Base-by-base conservation (phyloP, 2,113 vertebrate genomes). In the Zapornia atra region DNA sequence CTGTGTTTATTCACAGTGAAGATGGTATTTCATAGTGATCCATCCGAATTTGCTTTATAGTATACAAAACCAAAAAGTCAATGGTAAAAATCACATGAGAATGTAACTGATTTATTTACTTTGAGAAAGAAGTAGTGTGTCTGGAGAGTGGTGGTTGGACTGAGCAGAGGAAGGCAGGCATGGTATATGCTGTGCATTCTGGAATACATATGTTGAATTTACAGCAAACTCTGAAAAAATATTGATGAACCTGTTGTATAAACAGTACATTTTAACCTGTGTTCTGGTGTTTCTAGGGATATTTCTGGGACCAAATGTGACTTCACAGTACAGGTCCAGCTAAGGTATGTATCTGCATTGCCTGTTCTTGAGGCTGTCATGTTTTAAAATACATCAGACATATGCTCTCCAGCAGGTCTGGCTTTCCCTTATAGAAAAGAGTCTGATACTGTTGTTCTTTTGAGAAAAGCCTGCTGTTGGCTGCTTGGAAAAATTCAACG, bases 241-340 rank as follows among this genome's bases (percentile, higher is more conserved):
- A 25, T 2, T 46, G 73, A 33, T 69, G 34, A 20, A 56, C 21
- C 38, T 56, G 10, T 40, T 65, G 29, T 31, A 9, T 40, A 66
- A 33, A 2, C 9, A 11, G 7, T 4, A 4, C 7, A 3, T 81
- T 71, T 75, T 50, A 93, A 94, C 66, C 6, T 11, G 2, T 92
- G 24, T 95, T 88, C 36, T 93, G 2, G 93, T 86, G 66, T 97
- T 97, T 96, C 84, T 94, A 99, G 99, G 99, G 99, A 99, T 98
- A 99, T 99, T 98, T 99, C 99, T 97, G 99, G 99, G 98, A 99
- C 99, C 99, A 99, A 99, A 98, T 99, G 99, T 97, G 99, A 99
- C 98, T 99, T 99, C 98, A 99, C 99, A 90, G 99, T 99, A 96
- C 99, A 99, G 98, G 99, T 99, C 98, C 99, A 99, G 98, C 97